Percentiles rank a stretch among this genome's conserved stretches.
phyloP scores from a whole-genome alignment of 30 jellyfish, hydroid and myxozoan genomes.

The Hydractinia symbiolongicarpus region DNA sequence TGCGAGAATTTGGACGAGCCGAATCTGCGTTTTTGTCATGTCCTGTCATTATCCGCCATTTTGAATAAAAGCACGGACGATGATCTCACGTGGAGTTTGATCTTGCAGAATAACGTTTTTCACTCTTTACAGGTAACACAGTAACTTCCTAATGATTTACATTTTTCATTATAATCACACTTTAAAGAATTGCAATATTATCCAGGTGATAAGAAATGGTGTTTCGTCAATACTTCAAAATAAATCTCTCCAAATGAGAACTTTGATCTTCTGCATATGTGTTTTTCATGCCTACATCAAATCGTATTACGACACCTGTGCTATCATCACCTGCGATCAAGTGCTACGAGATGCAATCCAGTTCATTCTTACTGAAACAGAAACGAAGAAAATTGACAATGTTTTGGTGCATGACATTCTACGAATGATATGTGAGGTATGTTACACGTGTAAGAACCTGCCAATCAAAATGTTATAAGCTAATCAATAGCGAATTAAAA shows the following conservation, averaged over 20 bases:
- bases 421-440: constrained; percentile 35
- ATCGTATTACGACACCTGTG: constrained; percentile 27
- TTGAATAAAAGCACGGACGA: neutral
- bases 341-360: constrained; percentile 20
- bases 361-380: constrained; percentile 13
- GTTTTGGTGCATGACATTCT: constrained; percentile 31
- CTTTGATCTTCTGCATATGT: constrained; percentile 38
- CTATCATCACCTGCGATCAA: constrained; percentile 32
- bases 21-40: neutral
- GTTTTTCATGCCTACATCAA: constrained; percentile 40
- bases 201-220: too few species aligned
- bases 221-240: too few species aligned
- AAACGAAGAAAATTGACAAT: neutral
- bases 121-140: neutral
- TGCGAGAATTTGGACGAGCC: constrained; percentile 3
- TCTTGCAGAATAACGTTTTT: neutral
- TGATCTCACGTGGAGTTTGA: neutral
- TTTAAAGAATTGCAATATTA: too few species aligned
- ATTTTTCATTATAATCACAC: neutral
- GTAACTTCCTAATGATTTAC: neutral
- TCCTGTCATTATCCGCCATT: neutral
- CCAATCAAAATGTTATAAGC: too few species aligned
- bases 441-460: too few species aligned
- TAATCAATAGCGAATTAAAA: too few species aligned
- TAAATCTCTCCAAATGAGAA: constrained; percentile 36